These are phyloP conservation scores for Antheraea yamamai DNA, from an alignment of 2,888 invertebrate species.

Conservation along the genomic window DNA sequence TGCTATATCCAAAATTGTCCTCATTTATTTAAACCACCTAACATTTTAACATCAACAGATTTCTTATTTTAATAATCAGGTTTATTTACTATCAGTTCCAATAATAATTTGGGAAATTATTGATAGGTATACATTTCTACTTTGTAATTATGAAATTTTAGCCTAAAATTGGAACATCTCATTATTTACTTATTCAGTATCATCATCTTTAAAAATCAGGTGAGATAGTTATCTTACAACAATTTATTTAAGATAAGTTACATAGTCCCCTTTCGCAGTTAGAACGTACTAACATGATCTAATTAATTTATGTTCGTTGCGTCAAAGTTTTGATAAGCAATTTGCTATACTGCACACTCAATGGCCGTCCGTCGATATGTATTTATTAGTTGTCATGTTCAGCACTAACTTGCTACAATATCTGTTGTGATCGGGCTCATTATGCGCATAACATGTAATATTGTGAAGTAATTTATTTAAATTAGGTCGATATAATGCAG, in stretches of 20 bases:
- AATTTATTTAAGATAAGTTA: background rate
- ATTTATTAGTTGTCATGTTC: constrained; percentile 9
- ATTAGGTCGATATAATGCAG: background rate
- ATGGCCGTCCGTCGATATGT: constrained; percentile 9
- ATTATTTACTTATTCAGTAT: no score
- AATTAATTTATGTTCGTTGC: background rate
- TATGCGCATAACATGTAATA: background rate
- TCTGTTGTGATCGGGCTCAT: constrained; percentile 8
- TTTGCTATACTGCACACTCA: constrained; percentile 5
- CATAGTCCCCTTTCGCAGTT: background rate
- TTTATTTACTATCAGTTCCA: background rate
- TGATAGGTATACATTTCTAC: no score
- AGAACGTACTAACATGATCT: background rate
- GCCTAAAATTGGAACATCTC: no score
- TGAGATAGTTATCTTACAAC: background rate
- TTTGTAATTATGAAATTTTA: no score
- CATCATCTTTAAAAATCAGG: no score
- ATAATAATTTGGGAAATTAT: background rate
- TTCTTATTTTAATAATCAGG: no score
- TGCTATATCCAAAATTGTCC: no score
- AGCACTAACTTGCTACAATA: background rate
- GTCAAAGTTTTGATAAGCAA: constrained; percentile 4
- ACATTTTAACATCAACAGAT: no score
- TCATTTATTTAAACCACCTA: no score
- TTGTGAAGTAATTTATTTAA: background rate